These are phyloP conservation scores for Callithrix jacchus DNA, from an alignment of 2,113 vertebrate genomes.

Conservation along the genomic window DNA sequence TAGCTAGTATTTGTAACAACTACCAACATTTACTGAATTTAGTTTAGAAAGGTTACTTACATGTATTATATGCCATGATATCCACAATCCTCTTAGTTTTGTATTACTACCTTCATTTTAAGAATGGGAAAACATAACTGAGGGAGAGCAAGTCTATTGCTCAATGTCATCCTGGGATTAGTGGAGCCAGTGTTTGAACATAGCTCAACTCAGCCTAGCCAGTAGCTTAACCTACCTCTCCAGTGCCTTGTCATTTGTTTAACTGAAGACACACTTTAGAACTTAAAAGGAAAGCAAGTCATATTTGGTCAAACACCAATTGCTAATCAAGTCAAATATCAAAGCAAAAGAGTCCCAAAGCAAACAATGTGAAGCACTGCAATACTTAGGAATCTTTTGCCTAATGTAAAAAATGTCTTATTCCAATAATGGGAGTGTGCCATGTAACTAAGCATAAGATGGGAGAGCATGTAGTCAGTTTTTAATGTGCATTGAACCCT, in stretches of 20 bases:
- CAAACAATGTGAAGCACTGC: background rate
- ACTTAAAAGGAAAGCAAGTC: background rate
- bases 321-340: background rate
- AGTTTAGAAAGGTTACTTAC: background rate
- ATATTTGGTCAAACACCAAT: conserved; percentile 1
- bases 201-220: background rate
- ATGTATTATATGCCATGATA: background rate
- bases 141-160: background rate
- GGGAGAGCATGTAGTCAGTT: background rate
- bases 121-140: background rate
- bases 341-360: background rate
- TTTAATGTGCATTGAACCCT: background rate
- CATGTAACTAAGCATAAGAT: background rate
- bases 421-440: background rate
- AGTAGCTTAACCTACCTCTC: background rate
- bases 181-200: background rate
- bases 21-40: background rate
- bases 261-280: background rate
- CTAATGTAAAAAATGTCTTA: background rate
- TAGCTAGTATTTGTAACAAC: background rate
- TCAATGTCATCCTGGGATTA: background rate
- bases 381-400: background rate
- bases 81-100: background rate
- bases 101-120: background rate
- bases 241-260: background rate